Conservation (phyloP, 1,140 invertebrate species). For the Lepidostoma basale region DNA sequence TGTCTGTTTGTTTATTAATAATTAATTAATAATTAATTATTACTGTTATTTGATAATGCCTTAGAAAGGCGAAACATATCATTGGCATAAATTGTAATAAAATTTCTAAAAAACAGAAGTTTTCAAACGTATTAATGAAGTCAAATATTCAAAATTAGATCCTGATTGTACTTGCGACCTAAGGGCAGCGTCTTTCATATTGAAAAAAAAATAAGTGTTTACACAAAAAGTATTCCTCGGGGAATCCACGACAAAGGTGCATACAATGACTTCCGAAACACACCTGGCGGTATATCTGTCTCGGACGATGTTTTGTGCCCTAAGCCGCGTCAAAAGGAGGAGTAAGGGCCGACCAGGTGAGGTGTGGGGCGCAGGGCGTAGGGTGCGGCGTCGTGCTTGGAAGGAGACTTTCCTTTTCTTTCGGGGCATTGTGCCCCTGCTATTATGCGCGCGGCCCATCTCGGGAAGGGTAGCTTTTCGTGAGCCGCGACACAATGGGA, state of each 20-base stretch:
- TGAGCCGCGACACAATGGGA: conserved; percentile 35
- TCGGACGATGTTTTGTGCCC: conserved; percentile 12
- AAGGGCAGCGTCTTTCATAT: no score
- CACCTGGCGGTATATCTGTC: conserved; percentile 30
- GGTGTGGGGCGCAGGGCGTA: background rate
- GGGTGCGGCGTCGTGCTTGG: conserved; percentile 17
- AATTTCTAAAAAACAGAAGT: no score
- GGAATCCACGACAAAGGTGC: background rate
- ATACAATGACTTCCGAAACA: conserved; percentile 25
- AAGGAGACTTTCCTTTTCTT: conserved; percentile 41
- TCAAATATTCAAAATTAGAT: no score
- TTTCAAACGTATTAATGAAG: no score
- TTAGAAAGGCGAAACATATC: no score
- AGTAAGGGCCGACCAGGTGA: conserved; percentile 2
- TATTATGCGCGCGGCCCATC: conserved; percentile 25
- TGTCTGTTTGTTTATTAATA: no score
- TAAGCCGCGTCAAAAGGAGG: background rate
- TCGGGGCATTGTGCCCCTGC: conserved; percentile 32
- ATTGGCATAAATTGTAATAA: no score
- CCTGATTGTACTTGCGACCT: no score
- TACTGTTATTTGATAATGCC: no score
- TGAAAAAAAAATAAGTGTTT: no score
- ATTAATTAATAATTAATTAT: no score
- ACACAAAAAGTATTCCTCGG: conserved; percentile 7
- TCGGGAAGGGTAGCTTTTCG: conserved; percentile 34